A percentile compares a stretch with the other conserved stretches of the same genome.
phyloP scores from a whole-genome alignment of 2,113 vertebrate genomes.

The Trachemys scripta region DNA sequence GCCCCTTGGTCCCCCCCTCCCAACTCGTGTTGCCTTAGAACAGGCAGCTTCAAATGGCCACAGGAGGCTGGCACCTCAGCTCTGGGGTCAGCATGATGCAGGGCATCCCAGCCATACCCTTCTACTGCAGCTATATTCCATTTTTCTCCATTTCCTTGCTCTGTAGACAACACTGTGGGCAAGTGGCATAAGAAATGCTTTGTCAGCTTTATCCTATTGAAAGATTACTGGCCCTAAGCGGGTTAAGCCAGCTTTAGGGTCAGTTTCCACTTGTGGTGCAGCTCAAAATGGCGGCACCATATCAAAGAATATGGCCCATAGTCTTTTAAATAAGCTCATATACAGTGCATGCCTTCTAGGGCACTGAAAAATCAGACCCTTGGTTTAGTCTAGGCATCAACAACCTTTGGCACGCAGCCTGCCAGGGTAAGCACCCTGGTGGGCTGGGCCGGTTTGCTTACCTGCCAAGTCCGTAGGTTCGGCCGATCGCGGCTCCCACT shows the following conservation, averaged over 20 bases:
- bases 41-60: background rate
- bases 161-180: background rate
- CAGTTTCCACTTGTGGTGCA: background rate
- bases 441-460: too few species aligned
- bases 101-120: background rate
- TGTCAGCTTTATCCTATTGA: fast-evolving
- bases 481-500: too few species aligned
- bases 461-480: too few species aligned
- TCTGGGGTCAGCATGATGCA: background rate
- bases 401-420: too few species aligned
- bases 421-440: too few species aligned
- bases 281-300: background rate
- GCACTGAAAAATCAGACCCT: background rate
- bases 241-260: background rate
- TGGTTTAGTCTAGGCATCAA: background rate
- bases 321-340: background rate
- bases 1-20: background rate
- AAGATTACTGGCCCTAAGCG: background rate
- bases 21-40: background rate
- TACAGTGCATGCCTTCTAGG: background rate
- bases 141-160: background rate
- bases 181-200: background rate
- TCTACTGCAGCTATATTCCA: background rate
- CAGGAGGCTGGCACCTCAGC: background rate
- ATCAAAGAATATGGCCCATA: background rate